phyloP scores from a whole-genome alignment of 2,797 vertebrate genomes.

The Schizopygopsis pylzovi region DNA sequence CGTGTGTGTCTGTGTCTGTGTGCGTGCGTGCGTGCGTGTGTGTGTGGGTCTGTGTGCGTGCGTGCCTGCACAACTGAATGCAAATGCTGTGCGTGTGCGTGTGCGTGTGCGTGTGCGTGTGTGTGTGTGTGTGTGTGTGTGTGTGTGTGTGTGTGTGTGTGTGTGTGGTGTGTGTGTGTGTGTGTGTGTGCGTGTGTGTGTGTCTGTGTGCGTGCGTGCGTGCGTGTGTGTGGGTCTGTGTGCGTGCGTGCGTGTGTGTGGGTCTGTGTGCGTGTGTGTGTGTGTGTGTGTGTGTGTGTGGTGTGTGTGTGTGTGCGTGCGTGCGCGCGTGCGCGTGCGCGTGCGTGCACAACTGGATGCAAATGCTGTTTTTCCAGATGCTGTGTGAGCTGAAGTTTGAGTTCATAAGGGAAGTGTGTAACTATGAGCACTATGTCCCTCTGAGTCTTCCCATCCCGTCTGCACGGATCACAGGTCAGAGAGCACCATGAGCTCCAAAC shows the following conservation, averaged over 20 bases:
- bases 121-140: neutral
- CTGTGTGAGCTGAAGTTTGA: constrained; percentile 95
- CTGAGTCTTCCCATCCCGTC: constrained; percentile 93
- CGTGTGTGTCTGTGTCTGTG: no score
- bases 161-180: neutral
- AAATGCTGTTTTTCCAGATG: constrained; percentile 72
- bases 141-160: neutral
- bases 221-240: no score
- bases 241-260: neutral
- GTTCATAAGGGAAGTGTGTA: constrained; percentile 96
- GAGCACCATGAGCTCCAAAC: neutral
- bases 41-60: no score
- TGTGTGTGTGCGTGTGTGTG: neutral
- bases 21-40: neutral
- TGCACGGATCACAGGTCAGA: constrained; percentile 89
- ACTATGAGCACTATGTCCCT: constrained; percentile 96
- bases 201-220: no score
- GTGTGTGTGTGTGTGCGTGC: constrained; percentile 18
- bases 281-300: no score
- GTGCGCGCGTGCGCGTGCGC: neutral
- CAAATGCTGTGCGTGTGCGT: no score
- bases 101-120: no score
- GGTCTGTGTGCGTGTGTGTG: no score
- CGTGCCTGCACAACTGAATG: no score
- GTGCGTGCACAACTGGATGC: neutral